phyloP scores from a whole-genome alignment of 2,113 vertebrate genomes.

The Gallinago media region DNA sequence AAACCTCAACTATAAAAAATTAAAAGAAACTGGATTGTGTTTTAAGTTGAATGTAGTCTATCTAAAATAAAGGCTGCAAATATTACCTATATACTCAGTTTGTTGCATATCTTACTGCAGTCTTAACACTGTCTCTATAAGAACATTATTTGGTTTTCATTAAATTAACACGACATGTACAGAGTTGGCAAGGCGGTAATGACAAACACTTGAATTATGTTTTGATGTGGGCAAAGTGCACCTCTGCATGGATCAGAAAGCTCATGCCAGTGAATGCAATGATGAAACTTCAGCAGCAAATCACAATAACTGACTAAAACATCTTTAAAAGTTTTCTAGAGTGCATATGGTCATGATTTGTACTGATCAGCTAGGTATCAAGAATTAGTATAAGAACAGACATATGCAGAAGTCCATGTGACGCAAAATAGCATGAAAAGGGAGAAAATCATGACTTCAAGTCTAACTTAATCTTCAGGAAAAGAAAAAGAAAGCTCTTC shows the following conservation, averaged over 20 bases:
- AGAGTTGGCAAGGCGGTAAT: not conserved
- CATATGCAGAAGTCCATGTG: not conserved
- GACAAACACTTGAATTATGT: not conserved
- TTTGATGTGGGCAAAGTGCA: not conserved
- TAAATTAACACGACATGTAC: not conserved
- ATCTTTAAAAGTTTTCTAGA: not conserved
- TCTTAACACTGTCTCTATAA: not conserved
- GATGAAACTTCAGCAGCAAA: not conserved
- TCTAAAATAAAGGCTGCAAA: not conserved
- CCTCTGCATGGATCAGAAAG: not conserved
- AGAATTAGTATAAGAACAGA: not conserved
- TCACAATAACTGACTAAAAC: not conserved
- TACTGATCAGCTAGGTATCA: not conserved
- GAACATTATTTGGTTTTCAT: not conserved
- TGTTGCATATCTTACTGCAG: not conserved
- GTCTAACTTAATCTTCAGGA: not conserved
- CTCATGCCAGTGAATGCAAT: not conserved
- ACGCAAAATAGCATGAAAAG: not conserved
- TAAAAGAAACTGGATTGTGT: not conserved
- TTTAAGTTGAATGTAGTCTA: not conserved
- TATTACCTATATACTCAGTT: not conserved
- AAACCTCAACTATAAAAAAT: not conserved
- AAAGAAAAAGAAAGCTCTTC: not conserved
- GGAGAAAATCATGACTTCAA: not conserved
- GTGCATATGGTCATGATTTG: not conserved